Percentiles rank a stretch among this genome's conserved stretches.
phyloP scores from a whole-genome alignment of 2,888 invertebrate species.

The Achlya flavicornis region DNA sequence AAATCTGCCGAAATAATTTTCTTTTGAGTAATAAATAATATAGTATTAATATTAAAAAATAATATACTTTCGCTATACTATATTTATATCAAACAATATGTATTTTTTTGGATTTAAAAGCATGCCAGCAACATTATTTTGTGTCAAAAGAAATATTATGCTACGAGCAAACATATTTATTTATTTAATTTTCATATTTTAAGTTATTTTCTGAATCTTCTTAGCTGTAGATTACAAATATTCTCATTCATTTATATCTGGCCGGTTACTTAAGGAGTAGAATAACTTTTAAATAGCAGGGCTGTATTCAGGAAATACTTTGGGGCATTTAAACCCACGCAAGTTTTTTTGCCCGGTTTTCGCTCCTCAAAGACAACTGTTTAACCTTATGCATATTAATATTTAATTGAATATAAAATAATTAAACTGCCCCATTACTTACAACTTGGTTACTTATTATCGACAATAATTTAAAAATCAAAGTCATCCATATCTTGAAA shows the following conservation, averaged over 20 bases:
- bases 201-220: slow-evolving; percentile 33
- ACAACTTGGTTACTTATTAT: background rate
- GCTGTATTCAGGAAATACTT: background rate
- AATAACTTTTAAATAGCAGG: slow-evolving; percentile 8
- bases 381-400: background rate
- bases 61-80: too few species aligned
- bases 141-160: background rate
- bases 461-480: too few species aligned
- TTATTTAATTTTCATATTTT: background rate
- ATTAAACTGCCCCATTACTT: background rate
- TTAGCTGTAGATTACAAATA: slow-evolving; percentile 28
- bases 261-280: slow-evolving; percentile 43
- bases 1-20: background rate
- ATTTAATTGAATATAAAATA: background rate
- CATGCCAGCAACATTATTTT: too few species aligned
- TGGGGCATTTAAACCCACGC: background rate
- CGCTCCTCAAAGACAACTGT: background rate
- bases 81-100: background rate
- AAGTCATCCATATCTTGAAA: too few species aligned
- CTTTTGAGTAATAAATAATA: background rate
- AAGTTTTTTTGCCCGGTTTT: background rate
- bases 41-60: background rate
- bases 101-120: background rate
- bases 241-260: slow-evolving; percentile 22
- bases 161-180: background rate